phyloP scores from a whole-genome alignment of 2,888 invertebrate species.

The Dorcus hopei region DNA sequence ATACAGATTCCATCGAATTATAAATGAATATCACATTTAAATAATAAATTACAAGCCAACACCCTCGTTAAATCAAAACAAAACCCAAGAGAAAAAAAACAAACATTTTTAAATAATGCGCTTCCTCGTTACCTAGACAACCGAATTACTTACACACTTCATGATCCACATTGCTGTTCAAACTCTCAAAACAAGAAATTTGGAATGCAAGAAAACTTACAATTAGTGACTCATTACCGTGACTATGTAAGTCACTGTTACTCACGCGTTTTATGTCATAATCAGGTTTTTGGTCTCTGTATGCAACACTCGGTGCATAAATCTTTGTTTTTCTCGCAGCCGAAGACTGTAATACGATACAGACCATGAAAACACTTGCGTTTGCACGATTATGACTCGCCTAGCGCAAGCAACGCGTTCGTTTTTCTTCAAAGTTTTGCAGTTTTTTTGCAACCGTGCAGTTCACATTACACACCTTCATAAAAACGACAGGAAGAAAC shows the following conservation, averaged over 20 bases:
- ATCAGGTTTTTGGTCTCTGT: neutral
- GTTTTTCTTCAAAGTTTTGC: no score
- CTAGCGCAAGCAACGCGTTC: no score
- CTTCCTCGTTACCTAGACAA: neutral
- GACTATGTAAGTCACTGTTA: neutral
- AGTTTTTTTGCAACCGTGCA: no score
- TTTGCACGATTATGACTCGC: slow-evolving; percentile 9
- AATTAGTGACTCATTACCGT: neutral
- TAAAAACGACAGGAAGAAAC: no score
- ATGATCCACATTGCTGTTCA: no score
- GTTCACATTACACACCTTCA: no score
- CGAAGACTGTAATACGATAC: slow-evolving; percentile 32
- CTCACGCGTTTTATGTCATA: neutral
- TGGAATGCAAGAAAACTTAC: neutral
- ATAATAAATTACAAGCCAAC: no score
- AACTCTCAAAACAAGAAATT: neutral
- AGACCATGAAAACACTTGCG: slow-evolving; percentile 9
- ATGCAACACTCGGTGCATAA: neutral
- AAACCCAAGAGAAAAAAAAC: neutral
- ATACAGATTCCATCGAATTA: neutral
- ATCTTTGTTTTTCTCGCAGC: slow-evolving; percentile 13
- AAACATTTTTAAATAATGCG: no score
- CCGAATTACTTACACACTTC: neutral
- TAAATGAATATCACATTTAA: neutral
- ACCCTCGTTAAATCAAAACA: no score